These are phyloP conservation scores for Thripadectes ignobilis DNA, from an alignment of 2,797 vertebrate species.

Conservation along the genomic window DNA sequence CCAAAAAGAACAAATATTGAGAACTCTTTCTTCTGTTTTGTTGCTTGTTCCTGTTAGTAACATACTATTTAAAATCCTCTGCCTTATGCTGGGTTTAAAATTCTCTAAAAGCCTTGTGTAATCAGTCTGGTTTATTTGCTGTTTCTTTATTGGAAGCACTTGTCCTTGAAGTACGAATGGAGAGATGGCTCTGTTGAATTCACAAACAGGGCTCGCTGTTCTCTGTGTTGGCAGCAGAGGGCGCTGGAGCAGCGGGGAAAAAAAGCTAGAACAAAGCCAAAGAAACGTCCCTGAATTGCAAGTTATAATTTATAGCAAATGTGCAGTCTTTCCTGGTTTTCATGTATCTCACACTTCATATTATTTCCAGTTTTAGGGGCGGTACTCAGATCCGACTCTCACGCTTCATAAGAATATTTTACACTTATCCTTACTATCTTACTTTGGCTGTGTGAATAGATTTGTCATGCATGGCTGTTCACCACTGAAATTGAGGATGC, in stretches of 20 bases:
- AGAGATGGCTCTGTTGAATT: background rate
- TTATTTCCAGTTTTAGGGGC: background rate
- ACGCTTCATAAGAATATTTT: accelerated
- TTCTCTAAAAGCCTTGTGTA: background rate
- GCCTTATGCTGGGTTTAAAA: background rate
- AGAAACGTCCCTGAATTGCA: background rate
- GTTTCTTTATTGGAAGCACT: background rate
- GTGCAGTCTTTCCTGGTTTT: background rate
- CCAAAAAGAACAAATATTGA: background rate
- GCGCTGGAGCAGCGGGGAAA: background rate
- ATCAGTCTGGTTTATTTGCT: background rate
- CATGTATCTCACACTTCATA: background rate
- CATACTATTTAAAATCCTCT: background rate
- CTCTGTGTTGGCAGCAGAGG: conserved; percentile 41
- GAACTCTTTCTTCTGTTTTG: background rate
- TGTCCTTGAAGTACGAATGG: background rate
- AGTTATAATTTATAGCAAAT: background rate
- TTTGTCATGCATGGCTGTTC: background rate
- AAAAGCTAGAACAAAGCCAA: background rate
- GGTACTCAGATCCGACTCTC: background rate
- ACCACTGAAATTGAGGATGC: background rate
- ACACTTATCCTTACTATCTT: background rate
- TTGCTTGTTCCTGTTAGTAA: background rate
- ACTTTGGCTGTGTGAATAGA: background rate
- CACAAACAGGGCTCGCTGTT: background rate